Base-by-base conservation (phyloP, 64 coral and sea anemone genomes). In the Stichodactyla mertensii region DNA sequence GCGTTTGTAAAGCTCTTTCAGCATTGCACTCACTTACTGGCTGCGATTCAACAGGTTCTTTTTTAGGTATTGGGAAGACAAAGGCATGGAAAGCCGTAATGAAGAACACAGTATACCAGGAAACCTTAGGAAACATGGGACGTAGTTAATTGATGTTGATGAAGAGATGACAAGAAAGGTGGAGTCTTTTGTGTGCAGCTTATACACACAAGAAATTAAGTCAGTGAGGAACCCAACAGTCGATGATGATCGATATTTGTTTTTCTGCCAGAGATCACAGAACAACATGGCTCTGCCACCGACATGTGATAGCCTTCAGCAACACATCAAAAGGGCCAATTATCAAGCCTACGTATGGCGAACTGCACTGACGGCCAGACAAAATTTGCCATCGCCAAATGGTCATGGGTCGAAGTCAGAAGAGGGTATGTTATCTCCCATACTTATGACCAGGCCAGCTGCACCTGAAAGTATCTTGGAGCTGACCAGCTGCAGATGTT, bases 261-360 rank as follows among this genome's bases (percentile, higher is more conserved):
- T 87, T 9, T 87, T 86, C 56, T 88, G 86, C 16, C 86, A 88
- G 20, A 79, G 59, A 61, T 27, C 52, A 13, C 86, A 79, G 15
- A 88, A 16, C n/a, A 88, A 61, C 71, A 26, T 58, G 7, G 12
- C 15, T 8, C 24, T 88, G 10, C 71, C 71, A 59, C 74, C 86
- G 53, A 88, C 71, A 19, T 88, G 64, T 15, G 54, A 88, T 52
- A 88, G 69, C 16, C 54, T 88, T 13, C 71, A 12, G 77, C 71
- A 79, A 9, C 86, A 88, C 71, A 56, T 88, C 0, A 80, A 78
- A 88, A 77, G 86, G 19, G 51, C 55, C 19, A 88, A 88, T 26
- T 88, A 88, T 23, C 69, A 88, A 88, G 86, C 54, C 5, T 80
- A 58, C 10, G 19, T 78, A n/a, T 88, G 86, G 86, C 70, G 69